Conservation (phyloP, 2,888 invertebrate genomes). For the Disparrhopalites patrizii region DNA sequence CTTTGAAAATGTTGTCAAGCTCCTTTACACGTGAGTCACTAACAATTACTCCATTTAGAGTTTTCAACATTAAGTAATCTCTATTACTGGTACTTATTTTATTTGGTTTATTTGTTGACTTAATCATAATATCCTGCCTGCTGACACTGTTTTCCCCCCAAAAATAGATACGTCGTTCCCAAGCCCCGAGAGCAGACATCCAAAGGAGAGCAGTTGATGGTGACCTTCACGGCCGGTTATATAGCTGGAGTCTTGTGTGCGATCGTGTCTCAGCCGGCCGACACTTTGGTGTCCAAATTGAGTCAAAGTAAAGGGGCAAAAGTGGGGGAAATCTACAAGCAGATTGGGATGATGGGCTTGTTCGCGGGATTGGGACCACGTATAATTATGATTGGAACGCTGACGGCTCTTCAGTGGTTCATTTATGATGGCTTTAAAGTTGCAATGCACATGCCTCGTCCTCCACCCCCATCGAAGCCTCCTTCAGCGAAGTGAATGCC, state of each 20-base stretch:
- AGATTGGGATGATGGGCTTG: constrained; percentile 68
- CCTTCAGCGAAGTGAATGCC: constrained; percentile 65
- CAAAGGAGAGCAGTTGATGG: constrained; percentile 87
- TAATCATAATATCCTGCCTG: constrained; percentile 26
- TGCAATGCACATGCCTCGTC: constrained; percentile 78
- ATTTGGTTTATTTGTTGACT: background rate
- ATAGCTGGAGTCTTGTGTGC: constrained; percentile 99
- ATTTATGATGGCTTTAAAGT: constrained; percentile 87
- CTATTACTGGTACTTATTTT: background rate
- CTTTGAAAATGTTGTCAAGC: constrained; percentile 92
- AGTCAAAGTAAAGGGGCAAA: constrained; percentile 57
- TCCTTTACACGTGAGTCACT: constrained; percentile 66
- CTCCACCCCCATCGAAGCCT: constrained; percentile 95
- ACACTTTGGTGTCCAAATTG: constrained; percentile 93
- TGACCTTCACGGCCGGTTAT: constrained; percentile 93
- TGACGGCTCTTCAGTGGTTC: constrained; percentile 91
- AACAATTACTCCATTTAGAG: background rate
- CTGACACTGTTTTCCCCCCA: no score
- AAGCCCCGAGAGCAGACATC: constrained; percentile 85
- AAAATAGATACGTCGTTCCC: constrained; percentile 76
- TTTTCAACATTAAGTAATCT: background rate
- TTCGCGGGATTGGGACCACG: constrained; percentile 80
- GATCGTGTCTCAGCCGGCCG: constrained; percentile 95
- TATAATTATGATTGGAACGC: constrained; percentile 87
- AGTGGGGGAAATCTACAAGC: constrained; percentile 66